Base-by-base conservation (phyloP, 2,888 invertebrate species). In the Philonicus albiceps region DNA sequence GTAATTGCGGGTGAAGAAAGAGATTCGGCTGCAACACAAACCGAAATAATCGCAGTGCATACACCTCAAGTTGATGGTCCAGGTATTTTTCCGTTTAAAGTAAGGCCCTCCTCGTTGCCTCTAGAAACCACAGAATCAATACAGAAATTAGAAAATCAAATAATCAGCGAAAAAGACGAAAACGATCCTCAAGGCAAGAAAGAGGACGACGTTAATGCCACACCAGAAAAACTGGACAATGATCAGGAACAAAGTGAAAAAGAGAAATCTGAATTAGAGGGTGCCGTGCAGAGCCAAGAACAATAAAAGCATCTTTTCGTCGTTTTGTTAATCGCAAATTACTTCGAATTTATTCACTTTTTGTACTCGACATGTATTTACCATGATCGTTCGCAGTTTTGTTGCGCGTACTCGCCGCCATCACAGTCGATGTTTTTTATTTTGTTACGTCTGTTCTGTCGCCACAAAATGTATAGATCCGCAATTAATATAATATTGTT, bases 21-120 rank as follows among this genome's bases (percentile, higher is more conserved):
- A 87, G 91, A 93, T 16, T 94, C 93, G 88, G 93, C 90, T 90
- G 78, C 94, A 86, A 97, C 97, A 7, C 97, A 97, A 93, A 97
- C 97, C 0, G 97, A 97, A 93, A 95, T 97, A 89, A 93, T 95
- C 13, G 96, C 96, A 0, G 96, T 97, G 8, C 94, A 95, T 89
- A 96, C 96, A 5, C 96, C 96, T 6, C 95, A 95, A 93, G 94
- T 95, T 13, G 93, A 92, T 86, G 91, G 90, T 88, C 90, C 90
- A 85, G 91, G 92, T 84, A 92, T 91, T 85, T 93, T 93, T 89
- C 93, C 93, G 0, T 93, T 92, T 86, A 90, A 90, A 53, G 90
- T 91, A 85, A 90, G 92, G 31, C 92, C 92, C 37, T 93, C 92
- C 13, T 90, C 92, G 7, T 86, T 93, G 88, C 91, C 92, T 49